Conservation (phyloP, 2,113 vertebrate genomes). For the Caloenas nicobarica region DNA sequence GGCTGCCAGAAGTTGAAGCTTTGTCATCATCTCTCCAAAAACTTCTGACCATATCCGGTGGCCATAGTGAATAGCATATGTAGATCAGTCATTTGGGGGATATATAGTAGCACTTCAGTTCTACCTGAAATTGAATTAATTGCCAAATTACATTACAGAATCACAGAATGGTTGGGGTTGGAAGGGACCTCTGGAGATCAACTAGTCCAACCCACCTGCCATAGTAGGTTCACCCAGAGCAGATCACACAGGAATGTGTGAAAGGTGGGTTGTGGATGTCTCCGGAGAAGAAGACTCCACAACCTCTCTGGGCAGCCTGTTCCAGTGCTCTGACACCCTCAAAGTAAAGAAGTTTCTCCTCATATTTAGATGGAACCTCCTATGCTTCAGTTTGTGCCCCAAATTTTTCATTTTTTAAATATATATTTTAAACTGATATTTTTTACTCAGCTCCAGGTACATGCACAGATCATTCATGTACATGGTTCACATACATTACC, state of each 20-base stretch:
- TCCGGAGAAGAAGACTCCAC: too few relatives aligned
- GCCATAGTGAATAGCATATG: background rate
- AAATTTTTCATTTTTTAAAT: background rate
- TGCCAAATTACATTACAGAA: background rate
- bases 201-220: too few relatives aligned
- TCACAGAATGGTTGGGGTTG: too few relatives aligned
- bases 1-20: background rate
- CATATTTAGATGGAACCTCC: too few relatives aligned
- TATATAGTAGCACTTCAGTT: background rate
- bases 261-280: too few relatives aligned
- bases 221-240: too few relatives aligned
- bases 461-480: background rate
- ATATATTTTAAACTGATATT: background rate
- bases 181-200: too few relatives aligned
- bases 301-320: too few relatives aligned
- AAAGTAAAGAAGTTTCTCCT: too few relatives aligned
- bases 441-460: background rate
- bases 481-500: background rate
- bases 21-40: background rate
- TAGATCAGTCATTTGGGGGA: background rate
- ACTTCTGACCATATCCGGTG: background rate
- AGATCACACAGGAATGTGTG: too few relatives aligned
- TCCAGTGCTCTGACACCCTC: too few relatives aligned
- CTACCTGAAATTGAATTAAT: background rate
- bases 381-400: too few relatives aligned